A percentile compares a stretch with the other conserved stretches of the same genome.
Evolutionary conservation across 2,888 invertebrate genomes (phyloP).

Genomic region (Agrenia bidenticulata): DNA sequence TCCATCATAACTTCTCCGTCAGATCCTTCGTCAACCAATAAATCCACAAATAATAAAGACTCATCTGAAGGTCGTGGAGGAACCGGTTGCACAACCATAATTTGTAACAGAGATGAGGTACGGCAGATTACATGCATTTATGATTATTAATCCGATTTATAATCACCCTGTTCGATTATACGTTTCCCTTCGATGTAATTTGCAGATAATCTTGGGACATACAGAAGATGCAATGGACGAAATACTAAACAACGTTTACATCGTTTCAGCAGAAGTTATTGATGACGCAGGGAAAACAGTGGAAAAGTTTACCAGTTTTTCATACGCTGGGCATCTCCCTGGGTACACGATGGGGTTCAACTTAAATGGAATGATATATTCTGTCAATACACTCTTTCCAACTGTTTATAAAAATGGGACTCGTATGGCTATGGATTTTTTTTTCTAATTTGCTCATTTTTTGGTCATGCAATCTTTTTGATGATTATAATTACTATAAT

Average conservation of each 20-base stretch:
- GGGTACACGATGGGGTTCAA: constrained; percentile 90
- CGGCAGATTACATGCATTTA: no score
- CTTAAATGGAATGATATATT: constrained; percentile 76
- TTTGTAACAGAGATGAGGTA: constrained; percentile 61
- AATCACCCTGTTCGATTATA: background rate
- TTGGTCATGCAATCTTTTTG: constrained; percentile 6
- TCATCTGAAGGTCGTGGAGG: constrained; percentile 55
- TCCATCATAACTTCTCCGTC: constrained; percentile 71
- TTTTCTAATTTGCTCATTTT: no score
- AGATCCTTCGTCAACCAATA: constrained; percentile 26
- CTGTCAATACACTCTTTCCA: constrained; percentile 80
- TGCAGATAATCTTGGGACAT: constrained; percentile 72
- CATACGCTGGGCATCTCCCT: constrained; percentile 83
- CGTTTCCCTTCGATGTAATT: background rate
- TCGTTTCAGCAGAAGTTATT: constrained; percentile 59
- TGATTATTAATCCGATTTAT: background rate
- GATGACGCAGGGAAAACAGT: constrained; percentile 25
- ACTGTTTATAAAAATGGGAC: constrained; percentile 69
- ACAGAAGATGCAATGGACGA: constrained; percentile 80
- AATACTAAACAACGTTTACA: constrained; percentile 77
- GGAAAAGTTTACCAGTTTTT: constrained; percentile 78
- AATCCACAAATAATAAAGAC: constrained; percentile 11
- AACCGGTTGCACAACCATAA: constrained; percentile 76
- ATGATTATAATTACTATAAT: background rate
- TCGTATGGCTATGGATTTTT: constrained; percentile 63